Evolutionary conservation across 2,113 vertebrate genomes (phyloP).

Genomic region (Gasterosteus aculeatus): DNA sequence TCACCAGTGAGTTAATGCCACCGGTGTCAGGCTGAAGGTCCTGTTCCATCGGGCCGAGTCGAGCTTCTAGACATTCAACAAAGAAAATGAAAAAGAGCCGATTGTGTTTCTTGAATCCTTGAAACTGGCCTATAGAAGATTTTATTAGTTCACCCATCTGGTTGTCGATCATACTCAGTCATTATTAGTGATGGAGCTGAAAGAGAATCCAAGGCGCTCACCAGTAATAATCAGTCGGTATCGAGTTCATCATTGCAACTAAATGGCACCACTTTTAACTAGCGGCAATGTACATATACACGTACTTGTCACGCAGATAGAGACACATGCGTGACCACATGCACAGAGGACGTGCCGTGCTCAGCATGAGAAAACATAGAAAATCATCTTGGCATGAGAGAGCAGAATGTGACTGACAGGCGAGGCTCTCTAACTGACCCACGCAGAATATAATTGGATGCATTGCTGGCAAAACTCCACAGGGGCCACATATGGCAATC

Average conservation of each 20-base stretch:
- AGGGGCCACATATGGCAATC: slow-evolving; percentile 33
- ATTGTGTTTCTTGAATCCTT: neutral
- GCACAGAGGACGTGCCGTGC: neutral
- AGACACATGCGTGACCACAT: neutral
- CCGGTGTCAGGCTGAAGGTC: neutral
- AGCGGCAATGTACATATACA: neutral
- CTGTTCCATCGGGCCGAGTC: neutral
- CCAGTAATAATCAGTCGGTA: slow-evolving; percentile 50
- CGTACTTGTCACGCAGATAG: neutral
- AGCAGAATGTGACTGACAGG: slow-evolving; percentile 58
- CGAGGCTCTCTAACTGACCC: slow-evolving; percentile 56
- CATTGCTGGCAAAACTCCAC: slow-evolving; percentile 35
- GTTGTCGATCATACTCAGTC: slow-evolving; percentile 23
- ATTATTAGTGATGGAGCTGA: slow-evolving; percentile 28
- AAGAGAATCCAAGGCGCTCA: slow-evolving; percentile 37
- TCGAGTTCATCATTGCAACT: slow-evolving; percentile 28
- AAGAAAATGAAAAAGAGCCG: neutral
- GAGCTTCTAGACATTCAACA: neutral
- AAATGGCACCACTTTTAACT: slow-evolving; percentile 4
- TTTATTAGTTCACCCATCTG: neutral
- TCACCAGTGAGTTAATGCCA: slow-evolving; percentile 10
- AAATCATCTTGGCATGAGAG: slow-evolving; percentile 31
- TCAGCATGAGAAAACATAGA: slow-evolving; percentile 29
- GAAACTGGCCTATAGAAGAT: neutral
- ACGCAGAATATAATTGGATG: slow-evolving; percentile 49